Conservation (phyloP, 2,888 invertebrate genomes). For the Idaea straminata region DNA sequence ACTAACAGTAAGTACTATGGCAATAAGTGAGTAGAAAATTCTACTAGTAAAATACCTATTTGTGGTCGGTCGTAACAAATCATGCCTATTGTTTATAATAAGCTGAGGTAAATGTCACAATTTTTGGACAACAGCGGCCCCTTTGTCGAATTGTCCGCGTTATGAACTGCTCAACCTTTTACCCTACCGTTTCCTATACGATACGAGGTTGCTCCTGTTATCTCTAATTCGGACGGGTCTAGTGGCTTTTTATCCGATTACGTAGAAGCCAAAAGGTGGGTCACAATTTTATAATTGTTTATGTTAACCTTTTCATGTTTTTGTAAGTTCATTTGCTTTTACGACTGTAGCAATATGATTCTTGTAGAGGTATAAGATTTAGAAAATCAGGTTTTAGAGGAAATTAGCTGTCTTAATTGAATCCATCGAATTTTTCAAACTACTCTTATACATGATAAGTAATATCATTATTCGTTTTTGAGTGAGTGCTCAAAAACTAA, state of each 20-base stretch:
- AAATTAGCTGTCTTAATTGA: too few species aligned
- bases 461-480: too few species aligned
- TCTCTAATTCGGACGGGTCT: slow-evolving; percentile 30
- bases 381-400: too few species aligned
- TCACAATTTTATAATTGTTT: neutral
- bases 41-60: too few species aligned
- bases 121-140: neutral
- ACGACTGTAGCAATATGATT: slow-evolving; percentile 6
- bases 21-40: too few species aligned
- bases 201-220: slow-evolving; percentile 43
- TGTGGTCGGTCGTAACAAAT: too few species aligned
- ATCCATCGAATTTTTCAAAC: too few species aligned
- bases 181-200: slow-evolving; percentile 58
- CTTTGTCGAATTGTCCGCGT: slow-evolving; percentile 30
- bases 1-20: too few species aligned
- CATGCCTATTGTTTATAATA: neutral
- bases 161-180: slow-evolving; percentile 58
- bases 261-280: neutral
- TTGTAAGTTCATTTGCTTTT: neutral
- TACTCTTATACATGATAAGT: too few species aligned
- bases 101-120: neutral
- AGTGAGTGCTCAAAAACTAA: too few species aligned
- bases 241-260: neutral
- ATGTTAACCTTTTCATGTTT: slow-evolving; percentile 24
- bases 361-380: too few species aligned